Base-by-base conservation (phyloP, 2,888 invertebrate genomes). In the Steinernema scapterisci region DNA sequence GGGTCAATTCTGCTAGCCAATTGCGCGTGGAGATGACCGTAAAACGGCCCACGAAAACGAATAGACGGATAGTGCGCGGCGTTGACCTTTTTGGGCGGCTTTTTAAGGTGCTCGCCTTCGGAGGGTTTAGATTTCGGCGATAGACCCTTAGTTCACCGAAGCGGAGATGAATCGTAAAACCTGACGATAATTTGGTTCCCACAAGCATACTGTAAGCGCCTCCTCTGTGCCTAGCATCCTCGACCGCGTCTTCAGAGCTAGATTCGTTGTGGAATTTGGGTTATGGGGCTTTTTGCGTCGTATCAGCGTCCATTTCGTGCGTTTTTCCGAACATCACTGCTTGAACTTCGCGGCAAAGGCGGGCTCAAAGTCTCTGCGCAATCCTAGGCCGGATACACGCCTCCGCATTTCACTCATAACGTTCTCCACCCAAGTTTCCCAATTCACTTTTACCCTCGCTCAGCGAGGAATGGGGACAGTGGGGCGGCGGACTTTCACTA, bases 1-100 rank as follows among this genome's bases (percentile, higher is more conserved):
- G 27, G 63, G 63, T 63, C 63, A 63, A 63, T 63, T 13, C 63
- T 63, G 63, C 11, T 27, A 63, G 63, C 63, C 63, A 63, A 63
- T 63, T 63, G 63, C 63, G 63, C 63, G 63, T 63, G 63, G 23
- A 63, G 27, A 27, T 63, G 27, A 9, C 23, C 63, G 63, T 63
- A 25, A 63, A 38, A 63, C 31, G 63, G 63, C 63, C 27, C 63
- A 31, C 63, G n/a, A 63, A 27, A 31, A 13, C 63, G 63, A 23
- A 31, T 31, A 63, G 63, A 7, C 38, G 16, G 25, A 63, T 27
- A 16, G 25, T 1, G 63, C 63, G 63, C 63, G 31, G 19, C 27
- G 31, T 13, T 63, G 63, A 63, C 63, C 63, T 63, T 63, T 63
- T 63, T 63, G 63, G 38, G n/a, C 5, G 31, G 2, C 16, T 31